Conservation (phyloP, 2,888 invertebrate species). For the Erebia ligea region DNA sequence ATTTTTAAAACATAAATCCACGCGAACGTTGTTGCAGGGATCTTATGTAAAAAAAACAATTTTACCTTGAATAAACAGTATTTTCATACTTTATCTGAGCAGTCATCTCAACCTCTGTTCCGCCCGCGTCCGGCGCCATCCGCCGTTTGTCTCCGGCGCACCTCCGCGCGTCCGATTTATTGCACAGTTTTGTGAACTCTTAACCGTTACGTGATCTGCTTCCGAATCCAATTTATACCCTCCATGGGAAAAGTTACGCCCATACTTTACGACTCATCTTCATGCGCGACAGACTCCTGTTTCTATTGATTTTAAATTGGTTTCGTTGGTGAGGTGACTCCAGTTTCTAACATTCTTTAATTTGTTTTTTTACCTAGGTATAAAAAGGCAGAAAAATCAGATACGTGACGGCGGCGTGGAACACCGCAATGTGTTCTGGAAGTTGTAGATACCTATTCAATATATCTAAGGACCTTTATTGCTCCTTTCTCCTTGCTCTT, state of each 20-base stretch:
- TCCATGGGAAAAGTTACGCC: constrained; percentile 79
- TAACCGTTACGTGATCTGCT: constrained; percentile 83
- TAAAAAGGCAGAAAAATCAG: too few relatives aligned
- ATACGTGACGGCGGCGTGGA: too few relatives aligned
- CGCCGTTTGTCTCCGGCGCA: constrained; percentile 82
- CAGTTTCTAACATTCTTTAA: background rate
- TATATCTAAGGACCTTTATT: too few relatives aligned
- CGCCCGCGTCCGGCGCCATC: constrained; percentile 53
- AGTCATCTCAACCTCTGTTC: constrained; percentile 44
- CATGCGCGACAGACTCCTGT: constrained; percentile 50
- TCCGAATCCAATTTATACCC: constrained; percentile 82
- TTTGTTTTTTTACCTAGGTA: background rate
- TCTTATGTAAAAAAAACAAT: too few relatives aligned
- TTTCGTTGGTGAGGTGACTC: constrained; percentile 16
- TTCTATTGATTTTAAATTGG: constrained; percentile 41
- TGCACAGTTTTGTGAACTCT: constrained; percentile 83
- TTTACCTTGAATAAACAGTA: background rate
- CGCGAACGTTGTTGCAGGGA: too few relatives aligned
- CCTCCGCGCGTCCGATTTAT: constrained; percentile 82
- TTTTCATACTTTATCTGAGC: background rate
- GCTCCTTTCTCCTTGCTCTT: too few relatives aligned
- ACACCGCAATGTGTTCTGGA: too few relatives aligned
- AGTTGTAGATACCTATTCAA: too few relatives aligned
- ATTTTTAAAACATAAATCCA: too few relatives aligned
- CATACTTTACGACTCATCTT: constrained; percentile 78